Conservation (phyloP, 2,888 invertebrate genomes). For the Lissocephala sabroskyi region DNA sequence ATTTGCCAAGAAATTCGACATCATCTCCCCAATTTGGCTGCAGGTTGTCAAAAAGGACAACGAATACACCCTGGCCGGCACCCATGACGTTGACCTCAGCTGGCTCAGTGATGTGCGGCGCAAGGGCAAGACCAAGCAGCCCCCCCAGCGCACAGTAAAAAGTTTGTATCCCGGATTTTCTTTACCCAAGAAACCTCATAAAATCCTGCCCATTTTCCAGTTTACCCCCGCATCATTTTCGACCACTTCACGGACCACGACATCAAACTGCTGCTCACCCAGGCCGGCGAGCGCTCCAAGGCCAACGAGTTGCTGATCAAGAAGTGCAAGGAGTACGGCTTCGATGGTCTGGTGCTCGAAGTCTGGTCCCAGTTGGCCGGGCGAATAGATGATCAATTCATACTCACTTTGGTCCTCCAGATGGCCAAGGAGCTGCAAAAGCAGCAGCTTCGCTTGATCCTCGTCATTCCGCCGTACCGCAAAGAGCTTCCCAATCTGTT, state of each 20-base stretch:
- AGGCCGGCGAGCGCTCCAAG: slow-evolving; percentile 78
- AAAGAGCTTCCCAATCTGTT: slow-evolving; percentile 80
- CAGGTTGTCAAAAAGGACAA: slow-evolving; percentile 81
- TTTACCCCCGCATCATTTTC: slow-evolving; percentile 91
- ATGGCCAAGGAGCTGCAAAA: slow-evolving; percentile 76
- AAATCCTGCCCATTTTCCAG: too few relatives aligned
- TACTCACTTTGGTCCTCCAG: slow-evolving; percentile 78
- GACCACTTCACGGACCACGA: slow-evolving; percentile 88
- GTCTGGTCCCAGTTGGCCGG: slow-evolving; percentile 89
- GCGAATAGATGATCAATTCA: slow-evolving; percentile 75
- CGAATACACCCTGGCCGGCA: slow-evolving; percentile 79
- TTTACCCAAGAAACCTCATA: neutral
- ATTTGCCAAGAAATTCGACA: slow-evolving; percentile 90
- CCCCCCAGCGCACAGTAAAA: slow-evolving; percentile 29
- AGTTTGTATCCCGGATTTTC: slow-evolving; percentile 16
- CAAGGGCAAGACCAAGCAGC: slow-evolving; percentile 44
- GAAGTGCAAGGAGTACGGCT: slow-evolving; percentile 82
- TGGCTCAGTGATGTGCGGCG: slow-evolving; percentile 85
- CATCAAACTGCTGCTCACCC: slow-evolving; percentile 80
- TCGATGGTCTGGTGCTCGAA: slow-evolving; percentile 93
- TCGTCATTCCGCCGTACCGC: slow-evolving; percentile 84
- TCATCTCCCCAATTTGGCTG: slow-evolving; percentile 96
- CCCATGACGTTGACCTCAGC: slow-evolving; percentile 88
- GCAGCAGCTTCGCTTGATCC: slow-evolving; percentile 77
- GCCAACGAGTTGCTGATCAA: slow-evolving; percentile 81